Conservation (phyloP, 2,113 vertebrate species). For the Loxodonta africana region DNA sequence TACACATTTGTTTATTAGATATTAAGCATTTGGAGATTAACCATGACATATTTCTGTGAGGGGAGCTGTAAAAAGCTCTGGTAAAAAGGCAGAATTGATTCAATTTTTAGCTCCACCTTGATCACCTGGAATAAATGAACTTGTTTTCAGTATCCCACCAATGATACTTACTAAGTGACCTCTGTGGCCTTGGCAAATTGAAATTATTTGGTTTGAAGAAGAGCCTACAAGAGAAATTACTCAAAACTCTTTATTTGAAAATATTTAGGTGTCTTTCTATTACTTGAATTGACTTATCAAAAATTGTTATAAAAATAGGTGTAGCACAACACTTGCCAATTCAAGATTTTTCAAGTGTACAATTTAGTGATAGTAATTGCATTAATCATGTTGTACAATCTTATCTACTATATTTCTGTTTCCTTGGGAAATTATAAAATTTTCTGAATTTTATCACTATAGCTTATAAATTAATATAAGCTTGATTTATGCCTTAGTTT, state of each 20-base stretch:
- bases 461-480: neutral
- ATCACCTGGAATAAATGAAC: neutral
- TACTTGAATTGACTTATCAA: neutral
- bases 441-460: neutral
- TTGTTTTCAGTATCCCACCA: neutral
- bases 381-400: no score
- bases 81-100: neutral
- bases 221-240: neutral
- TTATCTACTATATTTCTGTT: neutral
- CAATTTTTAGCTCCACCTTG: neutral
- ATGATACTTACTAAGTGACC: neutral
- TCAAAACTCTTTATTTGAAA: neutral
- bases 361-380: no score
- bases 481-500: neutral
- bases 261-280: neutral
- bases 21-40: neutral
- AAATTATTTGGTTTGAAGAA: neutral
- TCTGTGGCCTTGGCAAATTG: neutral
- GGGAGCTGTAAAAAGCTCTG: no score
- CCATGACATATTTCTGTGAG: neutral
- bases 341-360: no score
- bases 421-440: neutral
- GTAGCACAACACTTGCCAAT: no score
- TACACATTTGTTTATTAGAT: neutral
- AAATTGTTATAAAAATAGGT: no score